Evolutionary conservation across 2,888 invertebrate genomes (phyloP).

Genomic region (Mamestra brassicae): DNA sequence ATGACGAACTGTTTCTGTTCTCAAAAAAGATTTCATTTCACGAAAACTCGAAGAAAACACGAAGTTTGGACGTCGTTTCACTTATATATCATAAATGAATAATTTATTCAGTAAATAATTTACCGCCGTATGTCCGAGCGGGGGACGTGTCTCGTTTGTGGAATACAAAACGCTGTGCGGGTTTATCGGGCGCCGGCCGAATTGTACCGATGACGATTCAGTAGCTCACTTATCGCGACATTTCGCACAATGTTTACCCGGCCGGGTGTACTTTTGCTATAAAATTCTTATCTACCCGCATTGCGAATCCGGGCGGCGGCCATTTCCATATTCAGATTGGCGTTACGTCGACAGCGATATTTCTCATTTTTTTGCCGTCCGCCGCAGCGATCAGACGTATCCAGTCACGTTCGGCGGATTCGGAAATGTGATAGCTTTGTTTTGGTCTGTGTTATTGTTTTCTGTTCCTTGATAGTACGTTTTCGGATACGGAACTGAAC

Average conservation of each 20-base stretch:
- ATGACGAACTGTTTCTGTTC: constrained; percentile 17
- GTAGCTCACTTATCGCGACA: constrained; percentile 76
- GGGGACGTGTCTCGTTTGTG: constrained; percentile 48
- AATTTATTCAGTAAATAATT: constrained; percentile 62
- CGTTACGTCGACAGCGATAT: constrained; percentile 70
- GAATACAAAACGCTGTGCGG: constrained; percentile 41
- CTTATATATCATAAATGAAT: constrained; percentile 79
- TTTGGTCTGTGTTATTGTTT: constrained; percentile 60
- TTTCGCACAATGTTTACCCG: constrained; percentile 78
- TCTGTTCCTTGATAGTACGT: constrained; percentile 41
- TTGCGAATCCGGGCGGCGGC: constrained; percentile 82
- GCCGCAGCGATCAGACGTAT: constrained; percentile 67
- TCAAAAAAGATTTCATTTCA: constrained; percentile 20
- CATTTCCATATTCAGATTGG: constrained; percentile 88
- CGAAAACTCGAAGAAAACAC: constrained; percentile 60
- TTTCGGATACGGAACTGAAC: constrained; percentile 39
- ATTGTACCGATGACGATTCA: constrained; percentile 62
- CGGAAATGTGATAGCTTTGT: constrained; percentile 60
- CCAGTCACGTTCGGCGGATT: constrained; percentile 74
- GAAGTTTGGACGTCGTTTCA: constrained; percentile 69
- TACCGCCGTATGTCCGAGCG: constrained; percentile 53
- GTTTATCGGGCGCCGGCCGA: constrained; percentile 47
- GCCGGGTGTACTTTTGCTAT: constrained; percentile 77
- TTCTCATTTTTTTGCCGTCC: constrained; percentile 70
- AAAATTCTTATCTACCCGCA: constrained; percentile 88